phyloP scores from a whole-genome alignment of 1,140 invertebrate genomes.

The Pseudomyrmex sp. region DNA sequence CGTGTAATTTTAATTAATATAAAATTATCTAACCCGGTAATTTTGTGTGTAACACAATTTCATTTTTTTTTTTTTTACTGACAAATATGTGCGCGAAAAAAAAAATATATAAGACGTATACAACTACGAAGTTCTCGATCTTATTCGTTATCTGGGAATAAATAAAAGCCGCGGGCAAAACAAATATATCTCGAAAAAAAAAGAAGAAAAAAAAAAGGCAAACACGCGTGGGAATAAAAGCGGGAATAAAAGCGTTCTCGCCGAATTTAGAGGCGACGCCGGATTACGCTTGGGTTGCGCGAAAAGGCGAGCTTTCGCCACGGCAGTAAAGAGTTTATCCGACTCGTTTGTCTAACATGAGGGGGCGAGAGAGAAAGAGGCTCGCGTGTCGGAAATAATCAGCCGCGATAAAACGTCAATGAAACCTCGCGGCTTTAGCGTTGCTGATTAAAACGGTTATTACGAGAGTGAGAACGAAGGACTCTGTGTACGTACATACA shows the following conservation, averaged over 20 bases:
- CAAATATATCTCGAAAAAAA: background rate
- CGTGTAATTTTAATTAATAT: background rate
- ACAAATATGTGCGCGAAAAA: background rate
- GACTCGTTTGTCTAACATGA: slow-evolving; percentile 44
- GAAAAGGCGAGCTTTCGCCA: slow-evolving; percentile 43
- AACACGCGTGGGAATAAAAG: background rate
- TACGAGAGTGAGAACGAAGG: background rate
- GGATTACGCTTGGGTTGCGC: slow-evolving; percentile 28
- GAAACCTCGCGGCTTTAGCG: slow-evolving; percentile 22
- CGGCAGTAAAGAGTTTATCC: slow-evolving; percentile 39
- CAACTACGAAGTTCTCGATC: background rate
- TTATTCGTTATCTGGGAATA: background rate
- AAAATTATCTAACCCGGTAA: background rate
- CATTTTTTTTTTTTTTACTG: too few species aligned
- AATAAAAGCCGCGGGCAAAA: background rate
- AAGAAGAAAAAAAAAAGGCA: background rate
- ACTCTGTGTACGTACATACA: background rate
- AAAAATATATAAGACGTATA: background rate
- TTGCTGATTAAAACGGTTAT: slow-evolving; percentile 52
- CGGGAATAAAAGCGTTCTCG: slow-evolving; percentile 27
- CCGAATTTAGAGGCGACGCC: slow-evolving; percentile 29
- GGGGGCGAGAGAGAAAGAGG: background rate
- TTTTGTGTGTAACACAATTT: too few species aligned
- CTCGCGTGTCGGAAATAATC: slow-evolving; percentile 52
- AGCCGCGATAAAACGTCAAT: slow-evolving; percentile 52